phyloP scores from a whole-genome alignment of 2,888 invertebrate genomes.

The Copidosoma aretas region DNA sequence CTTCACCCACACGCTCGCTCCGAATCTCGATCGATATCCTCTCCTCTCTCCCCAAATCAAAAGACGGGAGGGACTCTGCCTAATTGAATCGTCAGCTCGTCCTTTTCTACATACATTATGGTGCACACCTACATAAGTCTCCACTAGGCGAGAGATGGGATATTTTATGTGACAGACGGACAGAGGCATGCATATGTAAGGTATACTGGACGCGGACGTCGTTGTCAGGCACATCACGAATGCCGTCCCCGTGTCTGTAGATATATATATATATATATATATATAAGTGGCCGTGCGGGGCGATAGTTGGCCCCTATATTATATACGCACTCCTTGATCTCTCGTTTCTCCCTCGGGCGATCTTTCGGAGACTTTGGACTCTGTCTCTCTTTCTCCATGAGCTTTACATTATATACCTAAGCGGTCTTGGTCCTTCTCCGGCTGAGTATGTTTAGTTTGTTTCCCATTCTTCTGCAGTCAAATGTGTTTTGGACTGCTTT shows the following conservation, averaged over 20 bases:
- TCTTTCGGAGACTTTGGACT: neutral
- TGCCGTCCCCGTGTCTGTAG: neutral
- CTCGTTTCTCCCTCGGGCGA: neutral
- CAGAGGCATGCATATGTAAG: too few relatives aligned
- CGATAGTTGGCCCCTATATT: too few relatives aligned
- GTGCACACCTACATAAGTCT: constrained; percentile 48
- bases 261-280: too few relatives aligned
- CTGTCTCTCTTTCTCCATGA: neutral
- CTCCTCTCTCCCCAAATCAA: too few relatives aligned
- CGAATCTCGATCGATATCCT: constrained; percentile 50
- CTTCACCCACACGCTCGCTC: constrained; percentile 43
- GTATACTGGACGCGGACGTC: constrained; percentile 46
- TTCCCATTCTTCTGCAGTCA: too few relatives aligned
- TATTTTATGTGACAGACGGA: constrained; percentile 53
- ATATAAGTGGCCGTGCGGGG: neutral
- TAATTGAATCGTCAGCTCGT: constrained; percentile 59
- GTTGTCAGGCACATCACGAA: constrained; percentile 30
- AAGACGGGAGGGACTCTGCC: constrained; percentile 28
- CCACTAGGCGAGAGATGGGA: constrained; percentile 47
- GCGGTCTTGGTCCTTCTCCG: too few relatives aligned
- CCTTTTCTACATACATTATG: constrained; percentile 33
- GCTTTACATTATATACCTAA: neutral
- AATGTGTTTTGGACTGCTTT: too few relatives aligned
- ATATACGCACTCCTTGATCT: too few relatives aligned
- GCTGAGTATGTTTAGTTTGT: too few relatives aligned